Conservation (phyloP, 2,113 vertebrate genomes). For the Lampris megalopsis region DNA sequence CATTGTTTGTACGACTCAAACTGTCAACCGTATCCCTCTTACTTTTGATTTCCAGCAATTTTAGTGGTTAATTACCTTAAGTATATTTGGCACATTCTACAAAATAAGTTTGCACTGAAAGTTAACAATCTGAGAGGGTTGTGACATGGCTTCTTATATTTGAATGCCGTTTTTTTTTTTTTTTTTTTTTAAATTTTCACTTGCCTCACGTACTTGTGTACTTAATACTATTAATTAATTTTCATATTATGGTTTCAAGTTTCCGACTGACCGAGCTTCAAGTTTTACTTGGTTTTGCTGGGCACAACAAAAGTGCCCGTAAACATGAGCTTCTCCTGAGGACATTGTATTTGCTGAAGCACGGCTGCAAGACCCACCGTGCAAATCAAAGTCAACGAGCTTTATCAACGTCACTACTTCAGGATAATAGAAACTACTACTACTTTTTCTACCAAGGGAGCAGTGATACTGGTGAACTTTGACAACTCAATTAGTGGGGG, state of each 20-base stretch:
- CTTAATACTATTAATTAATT: constrained; percentile 34
- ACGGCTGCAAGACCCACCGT: constrained; percentile 87
- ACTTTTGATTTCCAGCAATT: too few relatives aligned
- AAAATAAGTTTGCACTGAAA: neutral
- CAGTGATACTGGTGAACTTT: constrained; percentile 74
- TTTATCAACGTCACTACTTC: constrained; percentile 86
- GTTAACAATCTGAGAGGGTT: neutral
- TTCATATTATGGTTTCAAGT: constrained; percentile 91
- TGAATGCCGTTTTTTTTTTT: constrained; percentile 6
- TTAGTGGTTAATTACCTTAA: neutral
- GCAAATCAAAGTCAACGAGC: constrained; percentile 88
- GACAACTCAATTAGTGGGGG: constrained; percentile 79
- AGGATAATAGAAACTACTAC: constrained; percentile 76
- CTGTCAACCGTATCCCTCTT: neutral
- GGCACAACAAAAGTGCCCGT: constrained; percentile 89
- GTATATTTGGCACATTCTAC: neutral
- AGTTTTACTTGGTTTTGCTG: constrained; percentile 90
- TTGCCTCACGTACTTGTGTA: constrained; percentile 30
- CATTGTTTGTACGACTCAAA: neutral
- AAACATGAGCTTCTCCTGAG: constrained; percentile 92
- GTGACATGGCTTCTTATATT: constrained; percentile 34
- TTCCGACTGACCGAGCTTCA: constrained; percentile 92
- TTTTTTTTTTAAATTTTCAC: constrained; percentile 3
- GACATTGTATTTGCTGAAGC: constrained; percentile 88
- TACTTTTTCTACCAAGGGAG: constrained; percentile 77